Base-by-base conservation (phyloP, 2,113 vertebrate genomes). In the Psettodes erumei region DNA sequence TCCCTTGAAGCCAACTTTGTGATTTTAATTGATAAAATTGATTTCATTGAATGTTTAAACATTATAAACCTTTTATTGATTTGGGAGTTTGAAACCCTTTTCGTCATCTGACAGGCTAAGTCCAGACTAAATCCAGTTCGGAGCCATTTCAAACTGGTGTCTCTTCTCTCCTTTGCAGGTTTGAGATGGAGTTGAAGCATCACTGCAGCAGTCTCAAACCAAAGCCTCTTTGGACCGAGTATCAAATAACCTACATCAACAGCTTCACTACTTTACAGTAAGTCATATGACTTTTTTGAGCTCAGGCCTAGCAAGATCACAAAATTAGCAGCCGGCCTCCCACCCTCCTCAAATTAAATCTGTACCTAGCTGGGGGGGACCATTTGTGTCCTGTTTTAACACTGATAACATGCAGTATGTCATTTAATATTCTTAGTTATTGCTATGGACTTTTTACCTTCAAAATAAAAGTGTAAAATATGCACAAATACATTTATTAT, bases 241-340 rank as follows among this genome's bases (percentile, higher is more conserved):
- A 94, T 77, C 75, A 74, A 1, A 88, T 93, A 2, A 76, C 91
- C 0, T 94, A 94, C 83, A 92, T 95, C 80, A 95, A 95, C 90
- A 87, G 88, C 77, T 93, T 94, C 83, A 45, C 48, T 2, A 40
- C 71, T 23, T 84, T 95, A 65, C 91, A 88, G 94, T 95, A 90
- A 89, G 93, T 90, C 88, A 89, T 9, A 0, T 78, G 84, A 62
- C 60, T 65, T 82, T 6, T n/a, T n/a, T n/a, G n/a, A n/a, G n/a
- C n/a, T n/a, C n/a, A n/a, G n/a, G n/a, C n/a, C n/a, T n/a, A n/a
- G n/a, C n/a, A n/a, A n/a, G n/a, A n/a, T n/a, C n/a, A n/a, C n/a
- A n/a, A n/a, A n/a, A n/a, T n/a, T n/a, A n/a, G n/a, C n/a, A n/a
- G n/a, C n/a, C n/a, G n/a, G 28, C 38, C 12, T 0, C n/a, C 4